Percentiles rank a stretch among this genome's conserved stretches.
These are phyloP conservation scores for Pogonophryne albipinna DNA, from an alignment of 2,797 vertebrate genomes.

Conservation along the genomic window DNA sequence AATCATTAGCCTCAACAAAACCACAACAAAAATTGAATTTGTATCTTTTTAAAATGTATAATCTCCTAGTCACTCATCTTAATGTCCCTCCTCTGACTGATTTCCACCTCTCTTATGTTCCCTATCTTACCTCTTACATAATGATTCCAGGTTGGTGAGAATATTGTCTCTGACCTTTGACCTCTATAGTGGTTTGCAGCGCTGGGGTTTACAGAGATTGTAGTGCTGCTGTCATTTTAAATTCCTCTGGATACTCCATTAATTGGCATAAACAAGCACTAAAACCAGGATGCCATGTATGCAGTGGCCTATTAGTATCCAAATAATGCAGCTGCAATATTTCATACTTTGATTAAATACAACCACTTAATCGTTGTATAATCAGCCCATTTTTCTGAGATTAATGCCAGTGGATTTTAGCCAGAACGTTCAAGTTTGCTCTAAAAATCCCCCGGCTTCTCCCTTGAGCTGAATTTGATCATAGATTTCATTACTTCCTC, in stretches of 20 bases:
- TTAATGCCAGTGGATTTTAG: slow-evolving; percentile 19
- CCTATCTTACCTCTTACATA: slow-evolving; percentile 8
- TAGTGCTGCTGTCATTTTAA: slow-evolving; percentile 6
- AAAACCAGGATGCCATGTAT: slow-evolving; percentile 31
- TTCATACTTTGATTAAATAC: slow-evolving; percentile 13
- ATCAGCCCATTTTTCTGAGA: background rate
- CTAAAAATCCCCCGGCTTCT: slow-evolving; percentile 18
- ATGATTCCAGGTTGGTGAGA: background rate
- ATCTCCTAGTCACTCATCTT: background rate
- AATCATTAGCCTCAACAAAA: background rate
- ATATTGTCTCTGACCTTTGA: slow-evolving; percentile 46
- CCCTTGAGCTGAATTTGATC: slow-evolving; percentile 34
- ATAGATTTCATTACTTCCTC: slow-evolving; percentile 44
- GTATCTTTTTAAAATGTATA: background rate
- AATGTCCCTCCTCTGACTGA: background rate
- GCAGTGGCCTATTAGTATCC: slow-evolving; percentile 24
- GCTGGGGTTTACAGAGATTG: slow-evolving; percentile 13
- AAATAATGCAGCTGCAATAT: slow-evolving; percentile 49
- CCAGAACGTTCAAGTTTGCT: slow-evolving; percentile 31
- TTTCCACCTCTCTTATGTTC: background rate
- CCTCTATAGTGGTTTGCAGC: slow-evolving; percentile 26
- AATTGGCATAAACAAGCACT: background rate
- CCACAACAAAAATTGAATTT: background rate
- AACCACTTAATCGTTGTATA: slow-evolving; percentile 31
- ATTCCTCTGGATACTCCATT: background rate